Base-by-base conservation (phyloP, 2,113 vertebrate genomes). In the Axis porcinus region DNA sequence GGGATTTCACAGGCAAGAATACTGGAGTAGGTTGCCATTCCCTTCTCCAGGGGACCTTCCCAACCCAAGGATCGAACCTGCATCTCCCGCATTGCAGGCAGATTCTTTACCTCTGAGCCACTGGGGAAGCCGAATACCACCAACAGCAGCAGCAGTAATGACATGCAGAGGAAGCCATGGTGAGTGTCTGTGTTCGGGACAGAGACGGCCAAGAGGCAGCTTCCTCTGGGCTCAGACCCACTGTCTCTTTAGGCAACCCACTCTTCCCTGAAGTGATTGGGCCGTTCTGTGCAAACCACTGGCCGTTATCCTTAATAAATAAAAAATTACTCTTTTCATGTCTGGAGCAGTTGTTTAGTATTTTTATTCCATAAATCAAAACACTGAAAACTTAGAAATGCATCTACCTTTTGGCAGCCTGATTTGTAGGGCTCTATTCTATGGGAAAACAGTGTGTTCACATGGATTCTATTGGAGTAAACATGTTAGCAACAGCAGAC, bases 341-440 rank as follows among this genome's bases (percentile, higher is more conserved):
- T 87, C 47, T 81, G 54, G 2, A 90, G 9, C 52, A 79, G 2
- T 74, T 90, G 4, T 67, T 93, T 47, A 58, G 11, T 88, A 64
- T 67, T 86, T 92, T 15, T 92, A 57, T 3, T n/a, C 43, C 76
- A 40, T 83, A 67, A 83, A 70, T 94, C 10, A 83, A 88, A 95
- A 95, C 13, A 45, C 16, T 45, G 30, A 54, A 86, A 82, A 82
- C 64, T 86, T 78, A 36, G 84, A 86, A 83, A 47, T 76, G 21
- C 15, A 16, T 47, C 15, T 27, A 25, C 5, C 2, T 55, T 6
- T 97, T 92, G 28, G 6, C 43, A 55, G 30, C 6, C 23, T 86
- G 52, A 83, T 13, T 79, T 28, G 2, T 6, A 57, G 30, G 74
- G 60, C 55, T 62, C 5, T 82, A 0, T 81, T 62, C 19, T 50